Base-by-base conservation (phyloP, 2,113 vertebrate genomes). In the Tenebrosternarchus preto region DNA sequence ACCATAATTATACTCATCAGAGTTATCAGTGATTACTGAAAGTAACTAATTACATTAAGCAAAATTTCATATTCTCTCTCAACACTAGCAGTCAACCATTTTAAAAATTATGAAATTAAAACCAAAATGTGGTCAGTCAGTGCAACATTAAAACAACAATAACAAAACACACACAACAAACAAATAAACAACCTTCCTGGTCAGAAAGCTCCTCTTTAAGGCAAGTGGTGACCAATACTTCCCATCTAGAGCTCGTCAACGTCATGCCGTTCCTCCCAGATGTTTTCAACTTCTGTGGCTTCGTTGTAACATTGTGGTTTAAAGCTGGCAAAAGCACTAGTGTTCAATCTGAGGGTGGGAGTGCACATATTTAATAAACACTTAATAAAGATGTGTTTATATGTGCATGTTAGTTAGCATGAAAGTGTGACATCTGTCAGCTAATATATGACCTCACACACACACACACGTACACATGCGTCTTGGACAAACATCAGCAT, bases 201-300 rank as follows among this genome's bases (percentile, higher is more conserved):
- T 50, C 43, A 50, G 12, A 50, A 50, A 36, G 73, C 85, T 66
- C 69, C 82, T 84, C 77, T 82, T 90, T 92, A 91, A 91, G 89
- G 89, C 88, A 91, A 91, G 88, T 91, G 91, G 91, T 91, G 91
- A 92, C 87, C 88, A 87, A 88, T 85, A 89, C n/a, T n/a, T n/a
- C n/a, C n/a, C 29, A 70, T 85, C 74, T 85, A 75, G 72, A 69
- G 76, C 69, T 82, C 79, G 63, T 66, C 71, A 80, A 74, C 76
- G 72, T 85, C 86, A 82, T 24, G 84, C 77, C 64, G 2, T 36
- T 36, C 2, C 33, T 69, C 16, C 29, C 82, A 43, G 60, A 19
- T 77, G 60, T 22, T 63, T 33, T 72, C 27, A 29, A 57, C 9
- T 33, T n/a, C 22, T 55, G 55, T 36, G 43, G 29, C 36, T 19